These are phyloP conservation scores for Lasioglossum lativentre DNA, from an alignment of 2,888 invertebrate genomes.

Conservation along the genomic window DNA sequence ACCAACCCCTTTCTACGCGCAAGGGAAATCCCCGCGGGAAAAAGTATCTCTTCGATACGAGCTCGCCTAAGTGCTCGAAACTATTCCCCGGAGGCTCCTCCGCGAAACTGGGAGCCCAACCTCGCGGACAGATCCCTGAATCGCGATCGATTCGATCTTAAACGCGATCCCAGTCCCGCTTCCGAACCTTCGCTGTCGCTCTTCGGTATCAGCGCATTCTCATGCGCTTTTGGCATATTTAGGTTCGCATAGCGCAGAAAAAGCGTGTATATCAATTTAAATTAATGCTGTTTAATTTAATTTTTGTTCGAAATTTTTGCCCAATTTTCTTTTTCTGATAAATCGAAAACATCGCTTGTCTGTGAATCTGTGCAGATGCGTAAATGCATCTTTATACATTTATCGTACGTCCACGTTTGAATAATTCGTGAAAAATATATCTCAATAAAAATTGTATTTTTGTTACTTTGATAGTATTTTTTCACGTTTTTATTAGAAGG, in stretches of 20 bases:
- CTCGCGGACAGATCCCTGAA: slow-evolving; percentile 15
- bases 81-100: slow-evolving; percentile 10
- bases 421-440: background rate
- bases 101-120: slow-evolving; percentile 38
- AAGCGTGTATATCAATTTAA: background rate
- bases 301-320: background rate
- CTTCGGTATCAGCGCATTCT: background rate
- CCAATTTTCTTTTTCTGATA: background rate
- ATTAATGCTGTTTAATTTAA: background rate
- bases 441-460: background rate
- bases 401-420: background rate
- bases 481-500: background rate
- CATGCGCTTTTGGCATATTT: background rate
- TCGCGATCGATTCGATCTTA: background rate
- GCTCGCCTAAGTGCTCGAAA: slow-evolving; percentile 38
- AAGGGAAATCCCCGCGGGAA: background rate
- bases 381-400: background rate
- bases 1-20: slow-evolving; percentile 22
- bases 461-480: background rate
- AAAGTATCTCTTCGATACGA: background rate
- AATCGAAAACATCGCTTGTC: background rate
- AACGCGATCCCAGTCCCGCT: slow-evolving; percentile 37
- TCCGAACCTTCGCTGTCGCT: slow-evolving; percentile 24
- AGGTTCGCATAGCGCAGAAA: background rate
- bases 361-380: background rate